phyloP scores from a whole-genome alignment of 2,888 invertebrate species.

The Drosophila monieri region DNA sequence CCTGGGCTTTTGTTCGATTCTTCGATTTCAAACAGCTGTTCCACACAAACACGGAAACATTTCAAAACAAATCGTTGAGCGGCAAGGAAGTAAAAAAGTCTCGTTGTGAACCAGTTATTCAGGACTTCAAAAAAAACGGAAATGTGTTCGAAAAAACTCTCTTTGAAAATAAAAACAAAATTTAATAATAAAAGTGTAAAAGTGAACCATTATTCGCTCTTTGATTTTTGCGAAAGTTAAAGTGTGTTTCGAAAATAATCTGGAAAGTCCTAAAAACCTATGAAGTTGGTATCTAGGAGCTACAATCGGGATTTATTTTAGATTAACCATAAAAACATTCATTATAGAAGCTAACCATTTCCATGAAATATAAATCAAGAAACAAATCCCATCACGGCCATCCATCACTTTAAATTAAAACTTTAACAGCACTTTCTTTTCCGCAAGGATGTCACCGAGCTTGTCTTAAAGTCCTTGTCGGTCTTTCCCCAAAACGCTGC shows the following conservation, averaged over 20 bases:
- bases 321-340: neutral
- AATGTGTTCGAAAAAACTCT: neutral
- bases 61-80: constrained; percentile 76
- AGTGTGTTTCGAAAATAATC: neutral
- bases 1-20: constrained; percentile 20
- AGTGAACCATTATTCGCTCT: too few species aligned
- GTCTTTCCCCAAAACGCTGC: constrained; percentile 6
- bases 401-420: constrained; percentile 33
- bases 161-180: neutral
- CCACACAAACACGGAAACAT: constrained; percentile 53
- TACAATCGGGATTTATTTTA: neutral
- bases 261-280: too few species aligned
- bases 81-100: constrained; percentile 67
- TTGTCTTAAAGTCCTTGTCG: constrained; percentile 33
- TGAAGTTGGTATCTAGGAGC: neutral
- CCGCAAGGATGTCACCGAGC: constrained; percentile 27
- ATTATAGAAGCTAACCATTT: neutral
- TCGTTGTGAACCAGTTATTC: neutral
- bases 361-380: neutral
- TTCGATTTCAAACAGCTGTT: constrained; percentile 68
- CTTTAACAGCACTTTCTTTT: constrained; percentile 34
- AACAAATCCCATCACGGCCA: constrained; percentile 24
- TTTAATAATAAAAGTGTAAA: neutral
- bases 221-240: neutral
- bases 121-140: neutral